A percentile compares a stretch with the other conserved stretches of the same genome.
phyloP scores from a whole-genome alignment of 1,140 invertebrate species.

The Calliphora vicina region DNA sequence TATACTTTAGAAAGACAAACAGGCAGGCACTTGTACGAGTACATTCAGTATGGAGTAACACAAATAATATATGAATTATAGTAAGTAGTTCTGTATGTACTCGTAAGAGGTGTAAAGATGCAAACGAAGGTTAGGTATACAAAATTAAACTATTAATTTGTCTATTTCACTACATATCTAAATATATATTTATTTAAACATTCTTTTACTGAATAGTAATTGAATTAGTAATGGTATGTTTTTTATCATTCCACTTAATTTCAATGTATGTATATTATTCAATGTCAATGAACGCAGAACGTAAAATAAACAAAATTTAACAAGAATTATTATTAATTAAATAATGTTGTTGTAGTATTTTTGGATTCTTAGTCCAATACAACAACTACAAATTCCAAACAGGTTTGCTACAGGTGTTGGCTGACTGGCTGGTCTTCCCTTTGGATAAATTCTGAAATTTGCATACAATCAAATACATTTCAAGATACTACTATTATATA shows the following conservation, averaged over 20 bases:
- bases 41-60: no score
- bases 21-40: no score
- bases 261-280: neutral
- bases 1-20: neutral
- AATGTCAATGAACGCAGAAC: slow-evolving; percentile 26
- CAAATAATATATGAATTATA: no score
- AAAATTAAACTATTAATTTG: no score
- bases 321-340: neutral
- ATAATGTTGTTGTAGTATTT: no score
- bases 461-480: no score
- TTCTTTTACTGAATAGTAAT: neutral
- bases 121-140: no score
- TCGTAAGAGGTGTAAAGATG: no score
- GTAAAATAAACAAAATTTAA: neutral
- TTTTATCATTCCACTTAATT: neutral
- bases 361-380: no score
- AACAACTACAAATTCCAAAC: neutral
- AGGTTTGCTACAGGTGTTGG: neutral
- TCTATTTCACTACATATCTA: neutral
- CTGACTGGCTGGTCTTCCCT: neutral
- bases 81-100: no score
- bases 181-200: neutral
- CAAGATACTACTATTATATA: neutral
- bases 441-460: neutral
- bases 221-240: neutral